Conservation (phyloP, 2,888 invertebrate species). For the Bhutanitis thaidina region DNA sequence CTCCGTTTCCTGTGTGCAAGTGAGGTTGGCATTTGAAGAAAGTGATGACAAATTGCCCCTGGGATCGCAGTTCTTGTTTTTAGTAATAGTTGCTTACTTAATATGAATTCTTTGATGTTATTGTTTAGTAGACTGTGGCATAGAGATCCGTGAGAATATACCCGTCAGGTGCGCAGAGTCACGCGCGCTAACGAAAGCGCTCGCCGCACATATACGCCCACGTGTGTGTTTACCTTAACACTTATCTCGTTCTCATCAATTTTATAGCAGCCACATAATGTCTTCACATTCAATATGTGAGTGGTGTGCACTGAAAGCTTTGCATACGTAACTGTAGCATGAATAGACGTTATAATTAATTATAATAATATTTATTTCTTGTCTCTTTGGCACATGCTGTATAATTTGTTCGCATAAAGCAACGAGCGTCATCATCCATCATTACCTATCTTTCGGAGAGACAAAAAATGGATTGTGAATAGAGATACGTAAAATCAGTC, state of each 20-base stretch:
- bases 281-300: background rate
- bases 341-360: background rate
- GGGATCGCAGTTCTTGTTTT: too few species aligned
- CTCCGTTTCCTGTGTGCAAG: too few species aligned
- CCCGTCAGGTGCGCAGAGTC: constrained; percentile 12
- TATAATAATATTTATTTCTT: background rate
- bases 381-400: background rate
- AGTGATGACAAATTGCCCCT: too few species aligned
- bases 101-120: too few species aligned
- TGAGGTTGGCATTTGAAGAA: too few species aligned
- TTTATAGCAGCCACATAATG: constrained; percentile 16
- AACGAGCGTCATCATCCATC: too few species aligned
- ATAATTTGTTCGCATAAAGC: background rate
- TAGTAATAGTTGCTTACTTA: too few species aligned
- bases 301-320: background rate
- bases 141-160: constrained; percentile 9
- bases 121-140: constrained; percentile 3
- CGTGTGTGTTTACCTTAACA: constrained; percentile 19
- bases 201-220: constrained; percentile 19
- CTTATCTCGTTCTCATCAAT: constrained; percentile 18
- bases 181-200: constrained; percentile 15
- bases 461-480: too few species aligned
- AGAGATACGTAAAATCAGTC: too few species aligned
- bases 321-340: background rate
- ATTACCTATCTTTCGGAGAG: too few species aligned